Conservation (phyloP, 2,113 vertebrate genomes). For the Pelecanoides urinatrix region DNA sequence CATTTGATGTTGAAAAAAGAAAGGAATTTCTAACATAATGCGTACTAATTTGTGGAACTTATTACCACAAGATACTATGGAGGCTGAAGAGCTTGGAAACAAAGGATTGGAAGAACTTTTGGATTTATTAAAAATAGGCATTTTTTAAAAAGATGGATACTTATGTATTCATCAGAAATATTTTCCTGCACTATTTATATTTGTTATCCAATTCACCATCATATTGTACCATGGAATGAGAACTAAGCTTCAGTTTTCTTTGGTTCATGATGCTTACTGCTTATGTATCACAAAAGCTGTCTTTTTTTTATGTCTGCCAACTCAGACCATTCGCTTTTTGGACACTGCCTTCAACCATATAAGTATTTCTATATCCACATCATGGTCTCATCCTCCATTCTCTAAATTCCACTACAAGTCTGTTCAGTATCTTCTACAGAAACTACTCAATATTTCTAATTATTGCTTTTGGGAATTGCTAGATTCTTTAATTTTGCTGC, state of each 20-base stretch:
- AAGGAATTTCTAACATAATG: not conserved
- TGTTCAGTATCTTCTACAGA: not conserved
- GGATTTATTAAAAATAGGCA: not conserved
- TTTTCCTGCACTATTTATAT: not conserved
- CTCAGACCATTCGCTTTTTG: not conserved
- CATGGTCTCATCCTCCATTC: not conserved
- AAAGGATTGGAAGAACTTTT: not conserved
- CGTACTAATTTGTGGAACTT: not conserved
- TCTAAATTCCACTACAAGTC: not conserved
- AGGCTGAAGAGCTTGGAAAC: not conserved
- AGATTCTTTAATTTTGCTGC: not conserved
- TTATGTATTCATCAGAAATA: not conserved
- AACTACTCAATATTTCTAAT: not conserved
- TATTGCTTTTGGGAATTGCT: not conserved
- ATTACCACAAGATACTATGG: not conserved
- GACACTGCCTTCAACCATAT: not conserved
- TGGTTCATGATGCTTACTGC: not conserved
- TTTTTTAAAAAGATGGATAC: not conserved
- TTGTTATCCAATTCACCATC: not conserved
- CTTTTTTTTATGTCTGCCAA: not conserved
- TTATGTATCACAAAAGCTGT: not conserved
- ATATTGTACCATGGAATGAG: not conserved
- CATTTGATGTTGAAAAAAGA: not conserved
- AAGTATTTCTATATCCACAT: not conserved
- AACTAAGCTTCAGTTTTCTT: not conserved